Evolutionary conservation across 2,888 invertebrate species (phyloP).

Genomic region (Falcaria lacertinaria): DNA sequence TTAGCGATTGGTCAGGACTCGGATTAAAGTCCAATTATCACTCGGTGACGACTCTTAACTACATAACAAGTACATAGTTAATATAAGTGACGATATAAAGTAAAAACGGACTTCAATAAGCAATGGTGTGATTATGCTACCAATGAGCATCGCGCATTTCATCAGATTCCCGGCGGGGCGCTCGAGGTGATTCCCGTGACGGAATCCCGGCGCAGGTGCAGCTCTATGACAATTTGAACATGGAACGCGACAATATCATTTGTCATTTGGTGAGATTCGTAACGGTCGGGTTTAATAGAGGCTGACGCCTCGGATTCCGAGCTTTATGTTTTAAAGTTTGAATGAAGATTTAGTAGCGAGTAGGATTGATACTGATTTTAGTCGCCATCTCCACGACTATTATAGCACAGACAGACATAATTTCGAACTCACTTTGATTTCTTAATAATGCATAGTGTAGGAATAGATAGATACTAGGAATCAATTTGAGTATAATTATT

Average conservation of each 20-base stretch:
- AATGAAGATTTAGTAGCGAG: slow-evolving; percentile 18
- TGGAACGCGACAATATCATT: slow-evolving; percentile 46
- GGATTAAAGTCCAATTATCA: not conserved
- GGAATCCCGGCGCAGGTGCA: slow-evolving; percentile 35
- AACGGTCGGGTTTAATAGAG: slow-evolving; percentile 33
- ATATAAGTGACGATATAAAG: slow-evolving; percentile 13
- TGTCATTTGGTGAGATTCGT: slow-evolving; percentile 53
- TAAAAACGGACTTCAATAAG: slow-evolving; percentile 21
- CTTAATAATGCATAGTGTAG: too few species aligned
- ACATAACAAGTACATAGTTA: not conserved
- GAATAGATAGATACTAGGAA: too few species aligned
- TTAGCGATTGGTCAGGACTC: not conserved
- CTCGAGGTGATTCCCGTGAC: slow-evolving; percentile 30
- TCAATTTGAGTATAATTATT: too few species aligned
- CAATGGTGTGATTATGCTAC: slow-evolving; percentile 27
- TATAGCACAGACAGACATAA: not conserved
- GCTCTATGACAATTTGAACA: slow-evolving; percentile 44
- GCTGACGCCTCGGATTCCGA: not conserved
- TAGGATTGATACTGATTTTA: slow-evolving; percentile 8
- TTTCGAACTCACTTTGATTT: not conserved
- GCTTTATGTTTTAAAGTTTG: not conserved
- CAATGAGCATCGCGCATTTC: slow-evolving; percentile 37
- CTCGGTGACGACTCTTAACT: not conserved
- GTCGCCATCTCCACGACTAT: too few species aligned
- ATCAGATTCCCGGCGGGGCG: slow-evolving; percentile 49